Evolutionary conservation across 2,113 vertebrate species (phyloP).

Genomic region (Passer domesticus): DNA sequence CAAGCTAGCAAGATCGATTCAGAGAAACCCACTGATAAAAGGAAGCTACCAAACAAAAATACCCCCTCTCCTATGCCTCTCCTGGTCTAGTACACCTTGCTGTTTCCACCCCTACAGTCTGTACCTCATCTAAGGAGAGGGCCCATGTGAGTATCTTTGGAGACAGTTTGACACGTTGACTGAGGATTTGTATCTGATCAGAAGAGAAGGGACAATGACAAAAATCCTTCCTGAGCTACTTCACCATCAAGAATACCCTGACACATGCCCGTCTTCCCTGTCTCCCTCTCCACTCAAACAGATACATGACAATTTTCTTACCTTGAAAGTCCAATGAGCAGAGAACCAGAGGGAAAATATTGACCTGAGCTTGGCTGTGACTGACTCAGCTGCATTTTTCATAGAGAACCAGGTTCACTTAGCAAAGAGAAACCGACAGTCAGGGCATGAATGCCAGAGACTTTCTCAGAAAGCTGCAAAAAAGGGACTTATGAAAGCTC

Average conservation of each 20-base stretch:
- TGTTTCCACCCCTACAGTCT: not conserved
- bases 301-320: not conserved
- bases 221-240: not conserved
- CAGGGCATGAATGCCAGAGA: not conserved
- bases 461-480: not conserved
- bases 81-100: not conserved
- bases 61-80: accelerated
- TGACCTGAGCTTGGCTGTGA: not conserved
- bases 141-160: not conserved
- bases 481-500: not conserved
- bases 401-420: not conserved
- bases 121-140: not conserved
- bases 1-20: accelerated
- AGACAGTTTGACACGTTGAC: not conserved
- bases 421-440: not conserved
- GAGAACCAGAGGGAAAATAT: not conserved
- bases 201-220: not conserved
- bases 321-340: not conserved
- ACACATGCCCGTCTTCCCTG: not conserved
- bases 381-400: not conserved
- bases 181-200: not conserved
- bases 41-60: not conserved
- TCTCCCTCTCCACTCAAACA: not conserved
- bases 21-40: not conserved
- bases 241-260: not conserved